Evolutionary conservation across 2,113 vertebrate genomes (phyloP), one percentile per base, ranked within the genome.

Genomic region (Tupaia tana): DNA sequence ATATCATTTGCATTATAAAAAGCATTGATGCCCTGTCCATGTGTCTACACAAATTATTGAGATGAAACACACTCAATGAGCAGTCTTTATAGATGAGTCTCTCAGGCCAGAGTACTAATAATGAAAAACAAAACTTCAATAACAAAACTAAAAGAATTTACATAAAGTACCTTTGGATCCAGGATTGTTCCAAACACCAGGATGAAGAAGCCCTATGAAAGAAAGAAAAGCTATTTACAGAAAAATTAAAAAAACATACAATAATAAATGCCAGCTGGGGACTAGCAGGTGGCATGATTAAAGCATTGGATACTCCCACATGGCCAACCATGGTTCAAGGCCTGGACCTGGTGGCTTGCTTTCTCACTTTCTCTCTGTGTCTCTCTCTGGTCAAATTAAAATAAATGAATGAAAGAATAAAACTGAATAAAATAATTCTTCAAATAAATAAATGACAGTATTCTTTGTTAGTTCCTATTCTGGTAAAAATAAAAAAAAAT

Each of bases 151-250:
- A 2, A 43, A 93, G 1, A 74, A 78, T 43, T 78, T 74, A 58
- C 10, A 19, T 66, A 80, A 6, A 13, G n/a, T 98, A 98, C 98
- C 98, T 98, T 98, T 25, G 98, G 98, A 74, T 98, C 98, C 97
- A 98, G 97, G 93, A 98, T 97, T 1, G 98, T 98, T 85, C 98
- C 98, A 97, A 98, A 98, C 64, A 98, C 71, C 86, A 98, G 95
- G 92, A 98, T 98, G 97, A 98, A 98, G 95, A 98, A 98, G 8
- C 98, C 98, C 98, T 98, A 59, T 89, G 58, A 97, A 97, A 97
- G 3, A 81, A 59, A 31, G 18, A 89, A 90, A 12, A 89, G 3
- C 1, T 25, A 79, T 70, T 96, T 70, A 93, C 9, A 59, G 91
- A 94, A 70, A 24, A 86, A 77, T 54, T n/a, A 86, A 64, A 8